Conservation (phyloP, 2,113 vertebrate species). For the Lamprotornis superbus region DNA sequence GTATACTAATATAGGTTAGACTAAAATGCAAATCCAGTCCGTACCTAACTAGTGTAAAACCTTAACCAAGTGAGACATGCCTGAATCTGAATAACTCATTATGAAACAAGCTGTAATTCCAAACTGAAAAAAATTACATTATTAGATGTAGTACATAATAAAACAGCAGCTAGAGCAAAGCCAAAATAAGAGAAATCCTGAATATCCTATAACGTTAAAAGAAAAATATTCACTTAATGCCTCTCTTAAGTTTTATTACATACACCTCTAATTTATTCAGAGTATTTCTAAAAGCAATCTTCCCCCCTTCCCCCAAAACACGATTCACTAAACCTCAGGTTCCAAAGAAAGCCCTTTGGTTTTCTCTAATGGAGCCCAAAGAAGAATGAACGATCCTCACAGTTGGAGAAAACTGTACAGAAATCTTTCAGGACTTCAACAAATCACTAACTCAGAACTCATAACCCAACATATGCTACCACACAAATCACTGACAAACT, state of each 20-base stretch:
- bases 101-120: neutral
- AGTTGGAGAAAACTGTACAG: neutral
- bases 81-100: neutral
- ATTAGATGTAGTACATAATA: neutral
- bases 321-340: neutral
- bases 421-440: neutral
- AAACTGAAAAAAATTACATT: neutral
- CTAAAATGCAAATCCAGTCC: neutral
- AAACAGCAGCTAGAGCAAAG: neutral
- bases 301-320: neutral
- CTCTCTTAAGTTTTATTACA: neutral
- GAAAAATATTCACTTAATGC: neutral
- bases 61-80: neutral
- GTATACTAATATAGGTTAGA: neutral
- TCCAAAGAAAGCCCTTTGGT: neutral
- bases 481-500: neutral
- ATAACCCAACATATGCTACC: neutral
- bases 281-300: neutral
- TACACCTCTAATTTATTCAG: neutral
- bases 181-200: neutral
- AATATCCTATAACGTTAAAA: neutral
- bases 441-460: neutral
- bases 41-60: neutral
- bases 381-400: fast-evolving
- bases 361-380: neutral